These are phyloP conservation scores for Alviniconcha strummeri DNA, from an alignment of 2,888 invertebrate genomes.

Conservation along the genomic window DNA sequence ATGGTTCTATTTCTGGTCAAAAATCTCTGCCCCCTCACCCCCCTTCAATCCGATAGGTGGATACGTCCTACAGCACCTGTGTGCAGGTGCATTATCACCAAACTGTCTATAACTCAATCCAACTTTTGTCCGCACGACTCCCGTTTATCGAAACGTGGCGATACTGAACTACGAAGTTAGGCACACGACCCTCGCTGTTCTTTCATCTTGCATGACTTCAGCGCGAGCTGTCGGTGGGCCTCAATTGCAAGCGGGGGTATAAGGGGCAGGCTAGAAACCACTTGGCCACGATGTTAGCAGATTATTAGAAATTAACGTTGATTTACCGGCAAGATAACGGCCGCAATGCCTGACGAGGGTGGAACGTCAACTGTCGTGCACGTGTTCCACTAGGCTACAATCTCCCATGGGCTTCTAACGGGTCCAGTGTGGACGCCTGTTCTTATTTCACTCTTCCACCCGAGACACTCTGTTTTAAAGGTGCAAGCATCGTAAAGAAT, in stretches of 20 bases:
- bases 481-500: too few relatives aligned
- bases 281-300: slow-evolving; percentile 7
- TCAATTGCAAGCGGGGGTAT: background rate
- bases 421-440: too few relatives aligned
- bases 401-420: too few relatives aligned
- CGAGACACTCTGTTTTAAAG: too few relatives aligned
- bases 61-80: background rate
- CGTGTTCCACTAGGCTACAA: too few relatives aligned
- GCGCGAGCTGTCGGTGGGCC: background rate
- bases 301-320: slow-evolving; percentile 17
- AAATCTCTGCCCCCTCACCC: too few relatives aligned
- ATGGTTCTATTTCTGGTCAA: too few relatives aligned
- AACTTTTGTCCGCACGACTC: background rate
- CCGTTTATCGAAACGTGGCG: background rate
- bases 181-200: background rate
- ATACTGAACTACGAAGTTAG: background rate
- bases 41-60: too few relatives aligned
- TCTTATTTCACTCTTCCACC: too few relatives aligned
- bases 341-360: background rate
- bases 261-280: too few relatives aligned
- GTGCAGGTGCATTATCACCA: slow-evolving; percentile 2
- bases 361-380: slow-evolving; percentile 1
- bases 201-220: background rate
- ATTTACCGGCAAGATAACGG: slow-evolving; percentile 8
- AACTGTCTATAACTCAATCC: slow-evolving; percentile 8